Evolutionary conservation across 2,113 vertebrate species (phyloP), one percentile per base, ranked within the genome.

Genomic region (Herpetotheres cachinnans): DNA sequence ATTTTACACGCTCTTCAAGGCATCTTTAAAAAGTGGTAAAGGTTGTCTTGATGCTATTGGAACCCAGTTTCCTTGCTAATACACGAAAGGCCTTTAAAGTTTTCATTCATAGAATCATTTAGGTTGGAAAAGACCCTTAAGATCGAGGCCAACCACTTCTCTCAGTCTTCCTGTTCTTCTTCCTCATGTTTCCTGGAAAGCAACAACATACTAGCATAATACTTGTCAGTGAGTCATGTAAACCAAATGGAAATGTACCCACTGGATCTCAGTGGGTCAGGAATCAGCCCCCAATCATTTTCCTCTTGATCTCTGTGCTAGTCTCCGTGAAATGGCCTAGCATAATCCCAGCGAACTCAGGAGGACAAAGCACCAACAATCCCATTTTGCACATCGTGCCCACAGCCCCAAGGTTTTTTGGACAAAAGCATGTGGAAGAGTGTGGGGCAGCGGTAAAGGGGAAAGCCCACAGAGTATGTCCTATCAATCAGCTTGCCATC

Each of bases 381-480:
- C 2, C 4, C 29, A 6, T 46, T 46, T 80, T 77, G 59, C 25
- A 70, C 27, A 17, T 17, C 0, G 0, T 18, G 6, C 13, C 54
- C 42, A 54, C 11, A 80, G 63, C 30, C 69, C 40, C 2, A 1
- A 17, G 30, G 36, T 24, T 85, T 72, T 72, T 76, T 52, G 25
- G 34, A 54, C 73, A 91, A 78, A 54, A 76, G 19, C 8, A 20
- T 2, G 15, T 62, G 22, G n/a, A 65, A 24, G 25, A 26, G 8
- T 12, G 8, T 79, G 52, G 34, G 38, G 30, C 65, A 89, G 34
- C 36, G 38, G 27, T 20, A 72, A 76, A 94, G 62, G 11, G 30
- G 32, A 86, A 78, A 88, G 9, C 17, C 44, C 4, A 0, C 73
- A 91, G 38, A 34, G 9, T 11, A 6, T 19, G 26, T 24, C 36